phyloP scores from a whole-genome alignment of 2,888 invertebrate species.

The Eupithecia subfuscata region DNA sequence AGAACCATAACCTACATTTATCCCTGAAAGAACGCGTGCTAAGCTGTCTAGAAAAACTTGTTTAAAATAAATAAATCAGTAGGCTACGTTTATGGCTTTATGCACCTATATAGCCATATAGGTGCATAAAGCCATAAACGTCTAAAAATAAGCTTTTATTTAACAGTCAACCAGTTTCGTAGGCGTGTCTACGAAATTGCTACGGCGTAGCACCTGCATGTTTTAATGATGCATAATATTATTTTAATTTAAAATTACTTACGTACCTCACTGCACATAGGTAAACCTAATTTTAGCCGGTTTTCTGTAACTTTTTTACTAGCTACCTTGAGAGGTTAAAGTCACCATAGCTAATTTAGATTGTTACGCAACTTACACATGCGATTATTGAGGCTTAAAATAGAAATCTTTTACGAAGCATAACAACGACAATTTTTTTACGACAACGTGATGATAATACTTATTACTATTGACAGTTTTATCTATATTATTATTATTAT shows the following conservation, averaged over 20 bases:
- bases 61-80: neutral
- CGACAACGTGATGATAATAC: neutral
- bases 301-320: neutral
- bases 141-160: neutral
- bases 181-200: slow-evolving; percentile 25
- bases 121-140: neutral
- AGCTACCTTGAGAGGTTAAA: neutral
- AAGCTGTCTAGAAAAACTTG: neutral
- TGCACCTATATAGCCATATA: no score
- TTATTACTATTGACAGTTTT: neutral
- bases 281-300: neutral
- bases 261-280: neutral
- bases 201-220: slow-evolving; percentile 32
- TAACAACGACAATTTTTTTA: neutral
- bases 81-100: no score
- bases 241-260: neutral
- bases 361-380: neutral
- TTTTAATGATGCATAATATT: neutral
- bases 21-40: neutral
- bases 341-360: neutral
- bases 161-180: slow-evolving; percentile 10
- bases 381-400: slow-evolving; percentile 1
- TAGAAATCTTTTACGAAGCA: neutral
- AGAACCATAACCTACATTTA: neutral
- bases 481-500: neutral